Percentiles rank a stretch among this genome's conserved stretches.
These are phyloP conservation scores for Lates calcarifer DNA, from an alignment of 2,113 vertebrate species.

Conservation along the genomic window DNA sequence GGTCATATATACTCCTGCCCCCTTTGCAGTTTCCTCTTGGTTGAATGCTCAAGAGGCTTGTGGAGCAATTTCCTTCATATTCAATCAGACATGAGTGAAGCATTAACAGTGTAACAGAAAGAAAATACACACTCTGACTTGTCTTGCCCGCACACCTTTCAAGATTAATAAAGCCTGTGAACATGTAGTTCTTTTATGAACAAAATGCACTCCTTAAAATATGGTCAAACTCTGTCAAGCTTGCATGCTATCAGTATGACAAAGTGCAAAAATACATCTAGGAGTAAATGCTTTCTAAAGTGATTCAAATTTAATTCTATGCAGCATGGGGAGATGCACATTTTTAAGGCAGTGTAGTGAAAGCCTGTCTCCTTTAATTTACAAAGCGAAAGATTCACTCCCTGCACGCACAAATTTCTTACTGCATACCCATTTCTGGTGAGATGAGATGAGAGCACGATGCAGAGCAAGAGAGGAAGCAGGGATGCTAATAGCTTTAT, in stretches of 20 bases:
- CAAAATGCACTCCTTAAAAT: conserved; percentile 20
- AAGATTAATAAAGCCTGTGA: conserved; percentile 42
- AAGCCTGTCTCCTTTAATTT: conserved; percentile 63
- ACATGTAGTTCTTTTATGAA: conserved; percentile 17
- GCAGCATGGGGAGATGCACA: conserved; percentile 27
- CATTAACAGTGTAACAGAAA: conserved; percentile 39
- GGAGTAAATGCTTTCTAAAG: conserved; percentile 32
- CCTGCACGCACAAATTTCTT: conserved; percentile 7
- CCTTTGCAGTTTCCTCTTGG: conserved; percentile 36
- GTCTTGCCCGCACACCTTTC: conserved; percentile 14
- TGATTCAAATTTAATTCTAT: conserved; percentile 46
- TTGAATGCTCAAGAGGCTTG: conserved; percentile 57
- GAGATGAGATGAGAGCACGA: conserved; percentile 31
- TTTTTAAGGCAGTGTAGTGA: conserved; percentile 24
- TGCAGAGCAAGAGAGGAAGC: conserved; percentile 31
- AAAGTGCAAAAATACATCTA: conserved; percentile 27
- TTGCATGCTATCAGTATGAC: conserved; percentile 18
- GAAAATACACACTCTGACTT: conserved; percentile 38
- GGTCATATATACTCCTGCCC: conserved; percentile 45
- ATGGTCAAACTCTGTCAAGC: conserved; percentile 29
- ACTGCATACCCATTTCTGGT: conserved; percentile 24
- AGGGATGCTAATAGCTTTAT: conserved; percentile 48
- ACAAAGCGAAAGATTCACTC: conserved; percentile 38
- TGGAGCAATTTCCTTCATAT: conserved; percentile 65
- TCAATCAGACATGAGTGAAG: conserved; percentile 54